Base-by-base conservation (phyloP, 2,888 invertebrate species). In the Diploptera punctata region DNA sequence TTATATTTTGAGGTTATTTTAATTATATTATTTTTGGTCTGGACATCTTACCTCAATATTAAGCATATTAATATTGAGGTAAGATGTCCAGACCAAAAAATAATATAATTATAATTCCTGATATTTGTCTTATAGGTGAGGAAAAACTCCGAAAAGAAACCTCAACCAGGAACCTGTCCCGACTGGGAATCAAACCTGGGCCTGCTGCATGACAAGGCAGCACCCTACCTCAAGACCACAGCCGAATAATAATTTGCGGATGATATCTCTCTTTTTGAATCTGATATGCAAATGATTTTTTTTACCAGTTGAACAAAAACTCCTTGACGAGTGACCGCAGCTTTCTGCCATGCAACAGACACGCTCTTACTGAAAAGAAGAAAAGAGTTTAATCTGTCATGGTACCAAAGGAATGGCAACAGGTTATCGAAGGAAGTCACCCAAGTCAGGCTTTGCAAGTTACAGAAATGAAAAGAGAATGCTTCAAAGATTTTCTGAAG, bases 311-410 rank as follows among this genome's bases (percentile, higher is more conserved):
- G 71, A 75, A n/a, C 73, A 75, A 33, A 73, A 65, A 49, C 69
- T 75, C 57, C 24, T n/a, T 71, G n/a, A 52, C 18, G 16, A 67
- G 38, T 0, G 75, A 71, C 18, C 70, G 71, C 68, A 70, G 54
- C 26, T 75, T 61, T 52, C 38, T 75, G 43, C 73, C 73, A 4
- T 70, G 70, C 31, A 73, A 75, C 44, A 49, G 68, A 18, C 24
- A 57, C 19, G 73, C 70, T 19, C 52, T 73, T 18, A 71, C 71
- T 33, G 75, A 75, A 52, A 67, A 68, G 68, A 73, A 68, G 21
- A 75, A 73, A 54, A 68, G 61, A 24, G 19, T 33, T n/a, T 29
- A 19, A 1, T n/a, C 21, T 26, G 47, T 31, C 21, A 38, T 38
- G 33, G 67, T 49, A 49, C 9, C 1, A 60, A 60, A 13, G 4